Conservation (phyloP, 2,797 vertebrate species). For the Hypotaenidia okinawae region DNA sequence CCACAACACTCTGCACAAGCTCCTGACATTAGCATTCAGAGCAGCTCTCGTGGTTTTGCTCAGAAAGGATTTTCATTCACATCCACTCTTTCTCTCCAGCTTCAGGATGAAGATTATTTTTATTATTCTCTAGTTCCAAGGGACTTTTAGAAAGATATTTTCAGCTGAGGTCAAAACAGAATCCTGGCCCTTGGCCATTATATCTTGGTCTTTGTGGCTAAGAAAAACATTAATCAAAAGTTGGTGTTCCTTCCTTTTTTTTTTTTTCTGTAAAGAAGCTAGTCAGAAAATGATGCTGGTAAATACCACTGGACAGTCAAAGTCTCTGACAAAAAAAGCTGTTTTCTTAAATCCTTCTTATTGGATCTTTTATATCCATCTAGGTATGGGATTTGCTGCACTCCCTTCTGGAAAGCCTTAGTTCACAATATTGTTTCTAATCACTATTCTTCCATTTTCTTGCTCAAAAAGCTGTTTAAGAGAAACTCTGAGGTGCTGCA, state of each 20-base stretch:
- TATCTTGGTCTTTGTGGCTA: slow-evolving; percentile 18
- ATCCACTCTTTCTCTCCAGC: slow-evolving; percentile 11
- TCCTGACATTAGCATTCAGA: slow-evolving; percentile 11
- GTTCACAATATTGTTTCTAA: background rate
- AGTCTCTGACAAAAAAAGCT: slow-evolving; percentile 44
- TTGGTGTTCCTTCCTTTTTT: background rate
- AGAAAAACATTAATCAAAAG: slow-evolving; percentile 54
- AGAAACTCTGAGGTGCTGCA: background rate
- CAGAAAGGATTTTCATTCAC: slow-evolving; percentile 45
- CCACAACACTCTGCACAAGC: background rate
- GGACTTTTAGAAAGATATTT: slow-evolving; percentile 52
- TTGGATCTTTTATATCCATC: slow-evolving; percentile 23
- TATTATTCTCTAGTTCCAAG: slow-evolving; percentile 47
- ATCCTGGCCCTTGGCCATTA: slow-evolving; percentile 43
- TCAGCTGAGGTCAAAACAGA: slow-evolving; percentile 51
- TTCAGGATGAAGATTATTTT: slow-evolving; percentile 57
- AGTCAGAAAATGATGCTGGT: slow-evolving; percentile 21
- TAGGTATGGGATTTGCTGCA: slow-evolving; percentile 33
- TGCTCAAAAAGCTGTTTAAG: background rate
- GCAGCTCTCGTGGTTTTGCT: background rate
- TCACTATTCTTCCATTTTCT: background rate
- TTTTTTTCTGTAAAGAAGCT: background rate
- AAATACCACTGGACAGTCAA: slow-evolving; percentile 42
- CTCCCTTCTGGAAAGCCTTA: slow-evolving; percentile 17
- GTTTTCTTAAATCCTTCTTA: slow-evolving; percentile 52